A percentile compares a stretch with the other conserved stretches of the same genome.
Conservation (phyloP, 2,113 vertebrate genomes). For the Xiphophorus hellerii region DNA sequence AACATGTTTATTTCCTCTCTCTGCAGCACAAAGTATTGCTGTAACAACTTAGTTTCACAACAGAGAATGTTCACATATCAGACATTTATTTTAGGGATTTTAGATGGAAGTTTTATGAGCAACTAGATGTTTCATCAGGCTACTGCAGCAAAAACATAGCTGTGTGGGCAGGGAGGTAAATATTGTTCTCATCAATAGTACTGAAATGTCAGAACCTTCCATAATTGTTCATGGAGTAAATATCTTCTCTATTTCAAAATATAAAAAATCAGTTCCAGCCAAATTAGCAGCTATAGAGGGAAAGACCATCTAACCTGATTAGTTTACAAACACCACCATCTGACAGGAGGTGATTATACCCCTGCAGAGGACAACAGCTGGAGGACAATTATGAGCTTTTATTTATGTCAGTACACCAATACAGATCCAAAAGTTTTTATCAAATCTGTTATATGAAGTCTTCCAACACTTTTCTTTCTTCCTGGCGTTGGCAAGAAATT, state of each 20-base stretch:
- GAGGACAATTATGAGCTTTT: constrained; percentile 13
- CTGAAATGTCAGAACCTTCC: constrained; percentile 13
- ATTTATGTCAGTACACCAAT: constrained; percentile 3
- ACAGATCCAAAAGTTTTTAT: background rate
- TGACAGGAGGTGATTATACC: constrained; percentile 11
- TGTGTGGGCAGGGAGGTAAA: constrained; percentile 27
- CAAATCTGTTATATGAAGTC: background rate
- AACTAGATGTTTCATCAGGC: constrained; percentile 21
- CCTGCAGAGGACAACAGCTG: constrained; percentile 13
- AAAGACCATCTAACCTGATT: constrained; percentile 7
- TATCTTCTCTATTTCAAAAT: constrained; percentile 24
- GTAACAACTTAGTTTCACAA: constrained; percentile 18
- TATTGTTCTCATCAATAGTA: constrained; percentile 13
- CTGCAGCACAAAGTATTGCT: constrained; percentile 24
- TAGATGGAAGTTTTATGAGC: constrained; percentile 39
- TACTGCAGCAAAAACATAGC: constrained; percentile 31
- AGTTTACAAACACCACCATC: constrained; percentile 10
- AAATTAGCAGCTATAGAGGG: constrained; percentile 2
- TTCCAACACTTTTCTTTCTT: background rate
- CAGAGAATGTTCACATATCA: constrained; percentile 46
- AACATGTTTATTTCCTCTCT: background rate
- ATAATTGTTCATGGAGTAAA: constrained; percentile 12
- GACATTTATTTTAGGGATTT: constrained; percentile 38
- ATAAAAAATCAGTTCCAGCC: constrained; percentile 8
- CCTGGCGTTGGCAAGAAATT: background rate